Conservation (phyloP, 2,797 vertebrate species). For the Eulemur albifrons region DNA sequence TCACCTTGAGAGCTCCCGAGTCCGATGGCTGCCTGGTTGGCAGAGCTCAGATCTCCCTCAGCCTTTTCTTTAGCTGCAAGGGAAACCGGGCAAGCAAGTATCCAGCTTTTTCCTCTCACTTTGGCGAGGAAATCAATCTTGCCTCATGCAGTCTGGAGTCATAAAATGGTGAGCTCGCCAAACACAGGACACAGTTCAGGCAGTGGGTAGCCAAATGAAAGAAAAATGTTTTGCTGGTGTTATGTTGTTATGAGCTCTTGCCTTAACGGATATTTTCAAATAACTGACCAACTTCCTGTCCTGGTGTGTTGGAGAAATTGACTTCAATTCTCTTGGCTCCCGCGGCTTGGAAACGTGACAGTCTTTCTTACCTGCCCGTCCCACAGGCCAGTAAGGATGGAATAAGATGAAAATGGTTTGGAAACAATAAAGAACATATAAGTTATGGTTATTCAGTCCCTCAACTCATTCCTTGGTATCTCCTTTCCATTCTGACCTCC, state of each 20-base stretch:
- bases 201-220: not conserved
- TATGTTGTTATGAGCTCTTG: not conserved
- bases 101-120: not conserved
- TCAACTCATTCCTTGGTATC: not conserved
- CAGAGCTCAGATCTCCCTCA: not conserved
- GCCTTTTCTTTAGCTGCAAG: not conserved
- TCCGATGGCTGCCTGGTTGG: not conserved
- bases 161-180: not conserved
- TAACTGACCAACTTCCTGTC: not conserved
- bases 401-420: conserved; percentile 1
- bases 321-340: not conserved
- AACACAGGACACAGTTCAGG: not conserved
- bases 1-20: not conserved
- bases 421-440: not conserved
- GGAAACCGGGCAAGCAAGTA: not conserved
- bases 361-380: not conserved
- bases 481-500: not conserved
- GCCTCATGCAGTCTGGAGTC: not conserved
- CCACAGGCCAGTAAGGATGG: not conserved
- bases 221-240: not conserved
- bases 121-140: not conserved
- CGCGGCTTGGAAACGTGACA: not conserved
- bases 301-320: not conserved
- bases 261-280: not conserved
- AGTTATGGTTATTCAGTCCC: not conserved